A percentile compares a stretch with the other conserved stretches of the same genome.
phyloP scores from a whole-genome alignment of 1,140 invertebrate species.

The Gonatopus flavifemur region DNA sequence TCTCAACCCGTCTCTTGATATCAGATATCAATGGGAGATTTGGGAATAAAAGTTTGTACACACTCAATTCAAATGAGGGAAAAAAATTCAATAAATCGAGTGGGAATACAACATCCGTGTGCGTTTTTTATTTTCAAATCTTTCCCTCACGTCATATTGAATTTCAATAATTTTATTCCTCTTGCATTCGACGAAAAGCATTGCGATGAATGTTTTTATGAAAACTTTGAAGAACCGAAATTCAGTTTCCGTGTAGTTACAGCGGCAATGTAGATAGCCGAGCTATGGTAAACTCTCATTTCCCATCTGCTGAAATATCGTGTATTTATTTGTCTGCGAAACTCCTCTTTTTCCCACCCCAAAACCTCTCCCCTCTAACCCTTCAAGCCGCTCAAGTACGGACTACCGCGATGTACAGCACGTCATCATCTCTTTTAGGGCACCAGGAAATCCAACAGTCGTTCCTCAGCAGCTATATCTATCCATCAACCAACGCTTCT shows the following conservation, averaged over 20 bases:
- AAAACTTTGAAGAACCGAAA: constrained; percentile 50
- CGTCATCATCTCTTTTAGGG: constrained; percentile 40
- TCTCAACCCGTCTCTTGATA: no score
- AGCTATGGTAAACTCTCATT: constrained; percentile 44
- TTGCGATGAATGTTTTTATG: no score
- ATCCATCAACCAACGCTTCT: constrained; percentile 51
- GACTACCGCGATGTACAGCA: constrained; percentile 13
- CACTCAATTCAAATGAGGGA: no score
- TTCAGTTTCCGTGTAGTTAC: constrained; percentile 40
- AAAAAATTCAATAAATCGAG: no score
- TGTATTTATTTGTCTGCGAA: constrained; percentile 51
- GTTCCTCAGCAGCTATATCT: constrained; percentile 39
- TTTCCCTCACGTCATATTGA: no score
- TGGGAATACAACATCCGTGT: no score
- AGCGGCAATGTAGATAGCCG: constrained; percentile 29
- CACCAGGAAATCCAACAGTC: constrained; percentile 38
- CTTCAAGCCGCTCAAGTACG: constrained; percentile 21
- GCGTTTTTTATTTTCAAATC: no score
- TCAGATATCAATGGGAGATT: no score
- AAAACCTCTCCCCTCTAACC: constrained; percentile 17
- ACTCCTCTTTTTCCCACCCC: constrained; percentile 35
- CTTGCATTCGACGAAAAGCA: no score
- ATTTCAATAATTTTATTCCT: no score
- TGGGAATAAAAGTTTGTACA: no score
- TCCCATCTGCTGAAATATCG: constrained; percentile 48